phyloP scores from a whole-genome alignment of 2,113 vertebrate species.

The Rhea americana region DNA sequence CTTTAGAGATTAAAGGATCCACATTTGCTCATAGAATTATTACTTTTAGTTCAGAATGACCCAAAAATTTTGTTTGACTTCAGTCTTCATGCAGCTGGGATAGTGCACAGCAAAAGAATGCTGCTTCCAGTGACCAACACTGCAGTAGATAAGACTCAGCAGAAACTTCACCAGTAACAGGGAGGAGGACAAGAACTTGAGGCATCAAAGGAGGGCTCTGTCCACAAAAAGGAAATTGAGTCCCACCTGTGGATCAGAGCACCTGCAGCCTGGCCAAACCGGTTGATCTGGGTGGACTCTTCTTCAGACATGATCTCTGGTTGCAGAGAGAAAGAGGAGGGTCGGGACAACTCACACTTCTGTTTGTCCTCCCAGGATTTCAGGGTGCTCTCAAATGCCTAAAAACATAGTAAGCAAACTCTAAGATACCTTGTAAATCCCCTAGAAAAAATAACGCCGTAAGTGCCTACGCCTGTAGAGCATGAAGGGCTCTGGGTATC shows the following conservation, averaged over 20 bases:
- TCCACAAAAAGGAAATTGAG: background rate
- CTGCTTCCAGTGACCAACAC: background rate
- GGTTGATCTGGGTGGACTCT: constrained; percentile 87
- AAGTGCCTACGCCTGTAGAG: background rate
- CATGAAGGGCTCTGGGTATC: background rate
- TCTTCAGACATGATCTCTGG: constrained; percentile 91
- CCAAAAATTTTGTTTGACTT: background rate
- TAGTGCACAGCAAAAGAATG: background rate
- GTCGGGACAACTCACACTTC: constrained; percentile 88
- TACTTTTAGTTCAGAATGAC: background rate
- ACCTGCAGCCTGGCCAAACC: constrained; percentile 90
- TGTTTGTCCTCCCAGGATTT: constrained; percentile 99
- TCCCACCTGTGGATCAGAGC: constrained; percentile 90
- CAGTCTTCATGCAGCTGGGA: background rate
- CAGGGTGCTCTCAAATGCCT: constrained; percentile 96
- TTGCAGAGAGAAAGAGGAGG: constrained; percentile 81
- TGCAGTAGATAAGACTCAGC: background rate
- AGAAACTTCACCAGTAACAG: background rate
- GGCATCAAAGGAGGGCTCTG: background rate
- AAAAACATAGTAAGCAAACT: background rate
- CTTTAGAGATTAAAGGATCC: background rate
- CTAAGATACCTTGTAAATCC: background rate
- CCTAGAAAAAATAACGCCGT: background rate
- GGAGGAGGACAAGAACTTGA: background rate
- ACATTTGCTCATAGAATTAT: background rate